Conservation (phyloP, 2,113 vertebrate species). For the Butorides virescens region DNA sequence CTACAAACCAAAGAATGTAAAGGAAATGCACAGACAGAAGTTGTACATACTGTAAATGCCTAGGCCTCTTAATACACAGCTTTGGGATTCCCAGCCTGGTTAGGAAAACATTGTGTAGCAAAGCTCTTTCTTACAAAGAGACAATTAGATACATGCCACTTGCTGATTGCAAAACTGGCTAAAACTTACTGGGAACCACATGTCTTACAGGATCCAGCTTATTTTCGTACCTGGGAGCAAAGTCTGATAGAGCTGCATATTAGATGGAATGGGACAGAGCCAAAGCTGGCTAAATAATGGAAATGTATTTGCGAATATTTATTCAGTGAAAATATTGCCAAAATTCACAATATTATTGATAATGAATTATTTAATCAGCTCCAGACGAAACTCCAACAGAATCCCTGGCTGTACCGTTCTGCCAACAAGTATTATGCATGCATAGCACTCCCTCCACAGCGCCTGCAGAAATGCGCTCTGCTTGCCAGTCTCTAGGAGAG, state of each 20-base stretch:
- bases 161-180: background rate
- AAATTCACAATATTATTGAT: slow-evolving; percentile 45
- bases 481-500: background rate
- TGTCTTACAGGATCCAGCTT: background rate
- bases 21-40: background rate
- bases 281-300: slow-evolving; percentile 25
- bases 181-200: background rate
- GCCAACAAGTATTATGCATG: background rate
- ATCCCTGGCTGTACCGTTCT: background rate
- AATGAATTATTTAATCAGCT: slow-evolving; percentile 45
- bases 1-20: background rate
- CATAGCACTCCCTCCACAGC: background rate
- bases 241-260: background rate
- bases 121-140: background rate
- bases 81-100: background rate
- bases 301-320: slow-evolving; percentile 10
- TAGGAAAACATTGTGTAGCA: background rate
- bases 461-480: background rate
- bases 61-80: background rate
- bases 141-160: background rate
- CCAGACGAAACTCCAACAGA: background rate
- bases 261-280: background rate
- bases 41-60: background rate
- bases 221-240: slow-evolving; percentile 15
- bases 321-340: slow-evolving; percentile 14